These are phyloP conservation scores for Anguilla marmorata DNA, from an alignment of 2,797 vertebrate species.

Conservation along the genomic window DNA sequence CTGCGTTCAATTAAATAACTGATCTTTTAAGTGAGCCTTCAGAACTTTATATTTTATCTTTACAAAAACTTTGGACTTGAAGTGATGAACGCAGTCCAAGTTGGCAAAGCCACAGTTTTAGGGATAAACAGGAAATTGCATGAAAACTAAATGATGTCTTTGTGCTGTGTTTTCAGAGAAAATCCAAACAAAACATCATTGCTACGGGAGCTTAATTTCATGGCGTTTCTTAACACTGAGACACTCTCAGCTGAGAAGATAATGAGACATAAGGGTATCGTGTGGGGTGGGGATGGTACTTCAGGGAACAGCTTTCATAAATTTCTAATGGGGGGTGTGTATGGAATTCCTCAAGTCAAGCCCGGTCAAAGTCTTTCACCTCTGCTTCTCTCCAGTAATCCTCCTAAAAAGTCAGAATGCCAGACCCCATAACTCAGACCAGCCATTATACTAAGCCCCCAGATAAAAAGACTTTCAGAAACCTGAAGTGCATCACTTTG, in stretches of 20 bases:
- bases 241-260: neutral
- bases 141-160: neutral
- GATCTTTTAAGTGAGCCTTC: neutral
- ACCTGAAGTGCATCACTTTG: neutral
- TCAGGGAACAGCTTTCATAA: neutral
- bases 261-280: neutral
- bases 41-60: neutral
- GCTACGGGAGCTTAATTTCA: neutral
- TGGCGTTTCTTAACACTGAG: neutral
- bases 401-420: constrained; percentile 58
- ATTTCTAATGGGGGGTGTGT: neutral
- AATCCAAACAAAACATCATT: neutral
- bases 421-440: constrained; percentile 52
- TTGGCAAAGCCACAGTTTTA: neutral
- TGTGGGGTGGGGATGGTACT: neutral
- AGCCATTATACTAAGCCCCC: constrained; percentile 17
- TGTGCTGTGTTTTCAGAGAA: neutral
- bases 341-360: constrained; percentile 32
- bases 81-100: neutral
- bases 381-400: constrained; percentile 54
- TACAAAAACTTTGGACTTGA: neutral
- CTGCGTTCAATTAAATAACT: neutral
- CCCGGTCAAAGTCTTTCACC: constrained; percentile 63
- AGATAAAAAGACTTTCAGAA: constrained; percentile 9
- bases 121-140: neutral